A percentile compares a stretch with the other conserved stretches of the same genome.
Evolutionary conservation across 2,888 invertebrate species (phyloP).

Genomic region (Trichacis sp.): DNA sequence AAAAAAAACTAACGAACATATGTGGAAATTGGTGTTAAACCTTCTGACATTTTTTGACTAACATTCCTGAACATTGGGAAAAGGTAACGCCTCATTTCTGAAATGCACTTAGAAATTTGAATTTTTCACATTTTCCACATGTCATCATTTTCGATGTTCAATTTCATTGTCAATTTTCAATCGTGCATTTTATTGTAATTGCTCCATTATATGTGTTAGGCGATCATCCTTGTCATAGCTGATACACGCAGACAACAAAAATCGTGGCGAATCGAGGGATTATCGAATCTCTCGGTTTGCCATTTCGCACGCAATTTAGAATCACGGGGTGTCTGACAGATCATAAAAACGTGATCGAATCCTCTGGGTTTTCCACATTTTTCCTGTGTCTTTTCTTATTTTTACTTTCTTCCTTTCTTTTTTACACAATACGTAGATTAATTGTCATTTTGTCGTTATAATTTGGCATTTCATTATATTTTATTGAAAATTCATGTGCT

Average conservation of each 20-base stretch:
- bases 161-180: constrained; percentile 31
- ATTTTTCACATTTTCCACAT: constrained; percentile 43
- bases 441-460: no score
- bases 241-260: constrained; percentile 11
- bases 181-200: constrained; percentile 23
- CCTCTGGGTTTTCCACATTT: no score
- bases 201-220: constrained; percentile 35
- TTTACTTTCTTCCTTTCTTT: no score
- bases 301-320: no score
- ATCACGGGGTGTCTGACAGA: no score
- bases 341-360: no score
- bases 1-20: not conserved
- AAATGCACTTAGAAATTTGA: constrained; percentile 41
- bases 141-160: constrained; percentile 28
- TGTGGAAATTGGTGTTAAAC: constrained; percentile 38
- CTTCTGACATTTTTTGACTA: constrained; percentile 32
- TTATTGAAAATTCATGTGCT: no score
- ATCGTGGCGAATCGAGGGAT: constrained; percentile 12
- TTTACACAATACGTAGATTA: no score
- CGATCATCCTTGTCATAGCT: constrained; percentile 26
- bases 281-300: not conserved
- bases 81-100: constrained; percentile 39
- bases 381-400: no score
- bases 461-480: no score
- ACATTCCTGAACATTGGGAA: constrained; percentile 38